Base-by-base conservation (phyloP, 1,140 invertebrate species). In the Drosophila eugracilis region DNA sequence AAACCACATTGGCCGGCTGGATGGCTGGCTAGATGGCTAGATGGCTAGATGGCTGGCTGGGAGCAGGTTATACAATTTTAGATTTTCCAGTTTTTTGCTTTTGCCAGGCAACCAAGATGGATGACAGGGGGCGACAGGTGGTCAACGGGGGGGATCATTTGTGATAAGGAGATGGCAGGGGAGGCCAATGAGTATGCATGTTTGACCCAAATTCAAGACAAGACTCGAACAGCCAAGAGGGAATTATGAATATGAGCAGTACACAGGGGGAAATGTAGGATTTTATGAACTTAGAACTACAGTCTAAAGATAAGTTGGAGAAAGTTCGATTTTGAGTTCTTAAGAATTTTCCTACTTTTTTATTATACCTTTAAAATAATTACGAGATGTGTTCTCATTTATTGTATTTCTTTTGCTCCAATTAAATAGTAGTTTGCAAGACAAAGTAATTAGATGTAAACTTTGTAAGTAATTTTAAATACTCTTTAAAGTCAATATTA, bases 11-110 rank as follows among this genome's bases (percentile, higher is more conserved):
- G n/a, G n/a, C n/a, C n/a, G n/a, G n/a, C n/a, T n/a, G n/a, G n/a
- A n/a, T n/a, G n/a, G n/a, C n/a, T n/a, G n/a, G n/a, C n/a, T n/a
- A n/a, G n/a, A n/a, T n/a, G n/a, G n/a, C n/a, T n/a, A n/a, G n/a
- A n/a, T n/a, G n/a, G n/a, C n/a, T n/a, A n/a, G n/a, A 59, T n/a
- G 73, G 60, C 53, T 28, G 62, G 63, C 49, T 48, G 75, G 53
- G 54, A 88, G 83, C 83, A 88, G 83, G 83, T 88, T 88, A 88
- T 88, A 88, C 83, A 88, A 88, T 88, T 88, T 88, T 88, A 76
- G 73, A 76, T 77, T 60, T 77, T 77, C 57, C 62, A 76, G 55
- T 76, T 76, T 76, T 44, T n/a, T n/a, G n/a, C n/a, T n/a, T 69
- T 59, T 69, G 34, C 63, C 36, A 32, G 45, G 66, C 57, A 28